phyloP scores from a whole-genome alignment of 2,113 vertebrate genomes.

The Lota lota region DNA sequence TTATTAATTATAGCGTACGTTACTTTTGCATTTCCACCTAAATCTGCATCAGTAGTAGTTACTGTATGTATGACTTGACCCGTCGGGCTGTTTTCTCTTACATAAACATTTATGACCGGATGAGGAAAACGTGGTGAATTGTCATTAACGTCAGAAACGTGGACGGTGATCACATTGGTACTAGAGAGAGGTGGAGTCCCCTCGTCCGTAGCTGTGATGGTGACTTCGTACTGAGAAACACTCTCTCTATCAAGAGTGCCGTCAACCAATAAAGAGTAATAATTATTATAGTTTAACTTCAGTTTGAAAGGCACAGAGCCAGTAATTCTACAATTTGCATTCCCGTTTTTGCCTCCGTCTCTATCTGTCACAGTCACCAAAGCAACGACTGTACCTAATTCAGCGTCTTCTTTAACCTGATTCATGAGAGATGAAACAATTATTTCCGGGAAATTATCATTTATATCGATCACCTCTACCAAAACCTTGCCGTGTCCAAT shows the following conservation, averaged over 20 bases:
- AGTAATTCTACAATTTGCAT: conserved; percentile 44
- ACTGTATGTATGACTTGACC: conserved; percentile 33
- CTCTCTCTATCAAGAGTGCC: conserved; percentile 54
- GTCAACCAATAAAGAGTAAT: conserved; percentile 67
- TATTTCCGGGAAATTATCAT: conserved; percentile 74
- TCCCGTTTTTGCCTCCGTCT: conserved; percentile 57
- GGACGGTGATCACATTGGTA: conserved; percentile 34
- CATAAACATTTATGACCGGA: conserved; percentile 34
- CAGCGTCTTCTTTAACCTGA: conserved; percentile 50
- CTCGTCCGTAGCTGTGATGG: conserved; percentile 44
- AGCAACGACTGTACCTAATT: conserved; percentile 51
- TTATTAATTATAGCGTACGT: conserved; percentile 67
- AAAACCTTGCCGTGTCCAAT: conserved; percentile 67
- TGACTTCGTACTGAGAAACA: conserved; percentile 45
- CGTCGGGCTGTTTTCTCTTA: conserved; percentile 20
- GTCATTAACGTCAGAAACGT: conserved; percentile 74
- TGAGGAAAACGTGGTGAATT: conserved; percentile 69
- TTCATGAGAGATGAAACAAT: conserved; percentile 51
- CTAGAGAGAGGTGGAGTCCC: conserved; percentile 48
- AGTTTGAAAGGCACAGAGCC: conserved; percentile 55
- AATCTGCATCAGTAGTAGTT: conserved; percentile 30
- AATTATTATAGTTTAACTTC: conserved; percentile 70
- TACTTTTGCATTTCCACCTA: conserved; percentile 66
- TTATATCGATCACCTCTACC: conserved; percentile 75
- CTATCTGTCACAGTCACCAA: conserved; percentile 54